phyloP scores from a whole-genome alignment of 2,888 invertebrate genomes.

The Drosophila monieri region DNA sequence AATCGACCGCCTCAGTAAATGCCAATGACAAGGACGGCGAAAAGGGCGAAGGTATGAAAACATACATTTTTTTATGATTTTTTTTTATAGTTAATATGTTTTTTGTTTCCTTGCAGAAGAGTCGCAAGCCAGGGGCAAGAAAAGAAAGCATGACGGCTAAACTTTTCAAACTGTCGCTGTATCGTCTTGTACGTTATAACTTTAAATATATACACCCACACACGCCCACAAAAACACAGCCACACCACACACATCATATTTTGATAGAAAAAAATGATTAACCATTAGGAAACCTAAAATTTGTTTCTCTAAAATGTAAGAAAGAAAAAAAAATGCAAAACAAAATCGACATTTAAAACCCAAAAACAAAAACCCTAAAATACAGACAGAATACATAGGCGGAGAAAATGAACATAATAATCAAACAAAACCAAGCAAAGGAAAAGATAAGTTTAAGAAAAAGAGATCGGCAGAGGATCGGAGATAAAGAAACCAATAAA shows the following conservation, averaged over 20 bases:
- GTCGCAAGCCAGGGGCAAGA: conserved; percentile 87
- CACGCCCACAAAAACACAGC: conserved; percentile 49
- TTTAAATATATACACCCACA: conserved; percentile 57
- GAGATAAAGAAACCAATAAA: conserved; percentile 26
- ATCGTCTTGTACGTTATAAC: conserved; percentile 76
- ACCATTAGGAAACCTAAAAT: conserved; percentile 55
- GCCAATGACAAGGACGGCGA: conserved; percentile 60
- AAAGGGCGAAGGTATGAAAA: conserved; percentile 55
- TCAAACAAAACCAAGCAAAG: conserved; percentile 66
- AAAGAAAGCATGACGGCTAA: conserved; percentile 88
- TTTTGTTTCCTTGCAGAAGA: conserved; percentile 81
- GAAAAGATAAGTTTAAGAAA: conserved; percentile 57
- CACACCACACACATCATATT: conserved; percentile 75
- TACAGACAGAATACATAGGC: conserved; percentile 24
- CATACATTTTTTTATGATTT: background rate
- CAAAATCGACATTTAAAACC: conserved; percentile 14
- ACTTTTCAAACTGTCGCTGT: conserved; percentile 52
- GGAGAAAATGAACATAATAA: conserved; percentile 63
- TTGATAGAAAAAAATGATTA: conserved; percentile 64
- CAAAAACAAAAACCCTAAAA: conserved; percentile 19
- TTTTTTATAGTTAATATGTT: background rate
- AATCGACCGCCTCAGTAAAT: conserved; percentile 69
- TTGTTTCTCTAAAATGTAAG: conserved; percentile 73
- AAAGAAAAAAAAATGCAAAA: conserved; percentile 38
- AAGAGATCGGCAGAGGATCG: conserved; percentile 29